A percentile compares a stretch with the other conserved stretches of the same genome.
These are phyloP conservation scores for Hemibagrus guttatus DNA, from an alignment of 2,797 vertebrate genomes.

Conservation along the genomic window DNA sequence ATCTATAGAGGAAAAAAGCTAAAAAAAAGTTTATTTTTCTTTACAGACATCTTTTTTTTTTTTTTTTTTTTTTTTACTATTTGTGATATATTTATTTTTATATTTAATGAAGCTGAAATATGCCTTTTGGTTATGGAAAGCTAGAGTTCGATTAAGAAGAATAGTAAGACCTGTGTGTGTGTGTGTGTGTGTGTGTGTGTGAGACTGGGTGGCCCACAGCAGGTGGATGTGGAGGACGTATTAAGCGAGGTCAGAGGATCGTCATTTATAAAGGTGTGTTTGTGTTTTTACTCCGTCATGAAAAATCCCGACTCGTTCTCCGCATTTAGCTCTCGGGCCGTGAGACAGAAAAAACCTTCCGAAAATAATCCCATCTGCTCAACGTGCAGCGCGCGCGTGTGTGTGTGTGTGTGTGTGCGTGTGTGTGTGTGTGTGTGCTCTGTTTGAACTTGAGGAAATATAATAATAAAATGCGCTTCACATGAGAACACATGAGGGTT, in stretches of 20 bases:
- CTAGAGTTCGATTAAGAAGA: too few species aligned
- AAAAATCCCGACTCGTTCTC: conserved; percentile 16
- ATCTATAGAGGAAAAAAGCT: too few species aligned
- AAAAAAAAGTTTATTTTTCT: too few species aligned
- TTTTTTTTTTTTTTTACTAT: too few species aligned
- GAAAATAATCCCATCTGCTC: neutral
- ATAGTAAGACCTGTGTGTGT: neutral
- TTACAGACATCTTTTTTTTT: too few species aligned
- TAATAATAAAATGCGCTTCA: conserved; percentile 10
- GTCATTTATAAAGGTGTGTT: conserved; percentile 53
- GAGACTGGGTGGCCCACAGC: conserved; percentile 54
- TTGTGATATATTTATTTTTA: too few species aligned
- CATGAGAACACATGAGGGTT: neutral
- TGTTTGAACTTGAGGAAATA: conserved; percentile 8
- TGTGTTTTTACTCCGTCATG: conserved; percentile 40
- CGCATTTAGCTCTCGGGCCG: conserved; percentile 7
- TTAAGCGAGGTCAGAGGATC: conserved; percentile 51
- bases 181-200: neutral
- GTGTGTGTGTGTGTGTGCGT: neutral
- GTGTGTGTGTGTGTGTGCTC: neutral
- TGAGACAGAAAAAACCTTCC: neutral
- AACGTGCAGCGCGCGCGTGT: neutral
- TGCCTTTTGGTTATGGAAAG: too few species aligned
- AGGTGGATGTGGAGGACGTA: conserved; percentile 49
- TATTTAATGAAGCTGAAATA: too few species aligned